Percentiles rank a stretch among this genome's conserved stretches.
Conservation (phyloP, 2,888 invertebrate genomes). For the Pseudanteris insignis region DNA sequence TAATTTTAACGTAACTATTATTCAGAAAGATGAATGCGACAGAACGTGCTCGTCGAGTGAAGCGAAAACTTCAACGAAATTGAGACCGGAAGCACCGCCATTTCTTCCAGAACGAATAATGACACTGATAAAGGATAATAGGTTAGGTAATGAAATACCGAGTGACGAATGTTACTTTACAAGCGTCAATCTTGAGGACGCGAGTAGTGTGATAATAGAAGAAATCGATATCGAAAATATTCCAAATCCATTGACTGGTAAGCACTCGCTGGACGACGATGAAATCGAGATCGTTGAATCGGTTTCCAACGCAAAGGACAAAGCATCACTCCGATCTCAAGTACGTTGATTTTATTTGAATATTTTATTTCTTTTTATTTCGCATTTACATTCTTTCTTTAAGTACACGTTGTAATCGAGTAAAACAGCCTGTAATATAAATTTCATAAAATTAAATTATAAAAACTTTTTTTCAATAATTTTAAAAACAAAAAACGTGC, state of each 20-base stretch:
- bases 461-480: no score
- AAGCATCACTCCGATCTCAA: no score
- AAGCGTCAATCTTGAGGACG: conserved; percentile 42
- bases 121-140: conserved; percentile 31
- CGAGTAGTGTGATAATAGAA: conserved; percentile 8
- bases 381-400: no score
- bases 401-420: no score
- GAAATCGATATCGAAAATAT: conserved; percentile 17
- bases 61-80: conserved; percentile 47
- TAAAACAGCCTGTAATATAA: no score
- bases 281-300: no score
- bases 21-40: conserved; percentile 2
- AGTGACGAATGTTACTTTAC: conserved; percentile 47
- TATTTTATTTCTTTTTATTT: no score
- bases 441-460: no score
- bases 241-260: conserved; percentile 17
- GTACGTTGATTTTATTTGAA: no score
- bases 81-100: conserved; percentile 52
- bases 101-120: conserved; percentile 50
- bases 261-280: conserved; percentile 10
- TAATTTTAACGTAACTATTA: no score
- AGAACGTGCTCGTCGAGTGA: conserved; percentile 2
- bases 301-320: no score
- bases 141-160: conserved; percentile 17
- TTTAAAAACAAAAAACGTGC: no score